These are phyloP conservation scores for Aplysina aerophoba DNA, from an alignment of 37 sponge, comb jelly and placozoan genomes.

Conservation along the genomic window DNA sequence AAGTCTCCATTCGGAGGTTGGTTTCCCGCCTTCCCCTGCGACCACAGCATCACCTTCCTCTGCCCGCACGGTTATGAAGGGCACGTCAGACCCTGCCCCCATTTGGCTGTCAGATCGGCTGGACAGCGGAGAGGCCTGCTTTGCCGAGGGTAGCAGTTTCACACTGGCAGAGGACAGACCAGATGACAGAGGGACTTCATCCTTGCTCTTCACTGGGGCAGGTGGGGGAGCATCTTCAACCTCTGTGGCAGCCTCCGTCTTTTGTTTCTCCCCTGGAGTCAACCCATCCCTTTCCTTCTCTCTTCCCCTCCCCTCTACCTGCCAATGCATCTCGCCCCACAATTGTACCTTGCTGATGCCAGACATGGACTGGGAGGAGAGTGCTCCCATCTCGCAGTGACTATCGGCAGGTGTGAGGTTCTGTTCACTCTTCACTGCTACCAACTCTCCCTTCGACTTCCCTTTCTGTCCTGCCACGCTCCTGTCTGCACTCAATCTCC, in stretches of 20 bases:
- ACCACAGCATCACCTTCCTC: too few relatives aligned
- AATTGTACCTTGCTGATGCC: not conserved
- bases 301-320: not conserved
- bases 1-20: not conserved
- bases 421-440: not conserved
- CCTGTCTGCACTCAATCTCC: not conserved
- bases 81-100: not conserved
- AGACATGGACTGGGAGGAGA: not conserved
- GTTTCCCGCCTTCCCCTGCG: too few relatives aligned
- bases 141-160: too few relatives aligned
- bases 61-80: not conserved
- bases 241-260: too few relatives aligned
- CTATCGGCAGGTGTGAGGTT: not conserved
- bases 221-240: too few relatives aligned
- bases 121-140: too few relatives aligned
- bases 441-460: not conserved
- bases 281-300: not conserved
- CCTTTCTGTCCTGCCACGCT: not conserved
- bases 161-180: too few relatives aligned
- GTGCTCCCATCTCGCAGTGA: not conserved
- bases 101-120: not conserved
- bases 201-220: too few relatives aligned
- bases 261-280: too few relatives aligned
- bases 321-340: not conserved
- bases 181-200: too few relatives aligned